Conservation (phyloP, 2,888 invertebrate species). For the Acanthosoma haemorrhoidale region DNA sequence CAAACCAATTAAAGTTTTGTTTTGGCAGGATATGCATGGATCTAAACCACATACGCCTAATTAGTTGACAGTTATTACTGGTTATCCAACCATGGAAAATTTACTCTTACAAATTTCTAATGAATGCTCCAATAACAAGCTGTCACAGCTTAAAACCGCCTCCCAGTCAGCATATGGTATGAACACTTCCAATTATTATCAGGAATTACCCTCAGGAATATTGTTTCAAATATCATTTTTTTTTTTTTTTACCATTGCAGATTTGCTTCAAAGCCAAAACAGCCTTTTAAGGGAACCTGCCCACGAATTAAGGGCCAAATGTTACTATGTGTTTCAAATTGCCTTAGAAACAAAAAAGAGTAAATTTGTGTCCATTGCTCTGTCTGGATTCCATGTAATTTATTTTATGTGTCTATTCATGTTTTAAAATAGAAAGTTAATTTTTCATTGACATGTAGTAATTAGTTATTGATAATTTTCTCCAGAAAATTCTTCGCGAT, state of each 20-base stretch:
- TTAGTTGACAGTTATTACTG: background rate
- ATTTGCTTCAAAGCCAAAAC: conserved; percentile 74
- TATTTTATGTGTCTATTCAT: conserved; percentile 4
- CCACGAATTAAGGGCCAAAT: conserved; percentile 75
- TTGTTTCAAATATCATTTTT: background rate
- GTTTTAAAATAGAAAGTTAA: background rate
- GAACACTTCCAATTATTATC: conserved; percentile 40
- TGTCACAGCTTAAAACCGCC: conserved; percentile 67
- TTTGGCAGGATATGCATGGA: background rate
- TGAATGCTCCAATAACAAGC: conserved; percentile 76
- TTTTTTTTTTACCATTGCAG: conserved; percentile 48
- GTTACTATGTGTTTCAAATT: conserved; percentile 77
- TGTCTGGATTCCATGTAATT: conserved; percentile 86
- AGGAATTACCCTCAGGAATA: background rate
- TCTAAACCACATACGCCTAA: background rate
- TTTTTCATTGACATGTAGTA: background rate
- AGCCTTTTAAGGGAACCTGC: conserved; percentile 71
- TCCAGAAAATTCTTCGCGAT: conserved; percentile 81
- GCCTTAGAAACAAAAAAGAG: conserved; percentile 82
- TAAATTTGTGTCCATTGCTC: conserved; percentile 73
- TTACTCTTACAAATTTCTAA: conserved; percentile 75
- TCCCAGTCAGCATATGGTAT: conserved; percentile 84
- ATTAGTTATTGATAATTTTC: conserved; percentile 32
- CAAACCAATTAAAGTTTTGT: background rate
- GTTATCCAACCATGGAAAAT: conserved; percentile 69